Evolutionary conservation across 1,140 invertebrate species (phyloP).

Genomic region (Pentalonia nigronervosa): DNA sequence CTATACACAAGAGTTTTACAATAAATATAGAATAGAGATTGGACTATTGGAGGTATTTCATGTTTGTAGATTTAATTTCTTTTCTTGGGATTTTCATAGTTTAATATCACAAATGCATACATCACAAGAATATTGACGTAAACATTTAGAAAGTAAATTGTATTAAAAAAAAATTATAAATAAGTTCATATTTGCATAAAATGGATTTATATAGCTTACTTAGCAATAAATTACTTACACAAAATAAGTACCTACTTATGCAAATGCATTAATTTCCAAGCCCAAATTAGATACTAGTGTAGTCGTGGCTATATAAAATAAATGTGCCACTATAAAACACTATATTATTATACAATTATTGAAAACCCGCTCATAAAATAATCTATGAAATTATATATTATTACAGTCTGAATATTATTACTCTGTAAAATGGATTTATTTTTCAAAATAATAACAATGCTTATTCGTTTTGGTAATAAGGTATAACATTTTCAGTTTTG

Average conservation of each 20-base stretch:
- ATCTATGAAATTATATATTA: background rate
- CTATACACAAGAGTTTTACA: too few relatives aligned
- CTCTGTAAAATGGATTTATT: background rate
- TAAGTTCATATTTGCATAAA: background rate
- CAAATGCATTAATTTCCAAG: background rate
- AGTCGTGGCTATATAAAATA: background rate
- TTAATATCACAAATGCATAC: background rate
- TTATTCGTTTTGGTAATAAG: background rate
- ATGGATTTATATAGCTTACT: too few relatives aligned
- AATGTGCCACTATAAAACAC: background rate
- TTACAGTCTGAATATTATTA: background rate
- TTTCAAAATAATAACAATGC: background rate
- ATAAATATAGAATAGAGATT: too few relatives aligned
- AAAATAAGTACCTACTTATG: background rate
- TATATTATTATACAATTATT: background rate
- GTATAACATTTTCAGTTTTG: background rate
- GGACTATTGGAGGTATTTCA: too few relatives aligned
- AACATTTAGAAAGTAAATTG: background rate
- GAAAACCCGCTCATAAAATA: background rate
- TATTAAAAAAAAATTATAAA: background rate
- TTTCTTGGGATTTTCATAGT: background rate
- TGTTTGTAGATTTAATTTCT: too few relatives aligned
- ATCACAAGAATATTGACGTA: background rate
- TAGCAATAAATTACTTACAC: too few relatives aligned
- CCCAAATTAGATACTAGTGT: background rate